Evolutionary conservation across 2,113 vertebrate species (phyloP).

Genomic region (Pionites leucogaster): DNA sequence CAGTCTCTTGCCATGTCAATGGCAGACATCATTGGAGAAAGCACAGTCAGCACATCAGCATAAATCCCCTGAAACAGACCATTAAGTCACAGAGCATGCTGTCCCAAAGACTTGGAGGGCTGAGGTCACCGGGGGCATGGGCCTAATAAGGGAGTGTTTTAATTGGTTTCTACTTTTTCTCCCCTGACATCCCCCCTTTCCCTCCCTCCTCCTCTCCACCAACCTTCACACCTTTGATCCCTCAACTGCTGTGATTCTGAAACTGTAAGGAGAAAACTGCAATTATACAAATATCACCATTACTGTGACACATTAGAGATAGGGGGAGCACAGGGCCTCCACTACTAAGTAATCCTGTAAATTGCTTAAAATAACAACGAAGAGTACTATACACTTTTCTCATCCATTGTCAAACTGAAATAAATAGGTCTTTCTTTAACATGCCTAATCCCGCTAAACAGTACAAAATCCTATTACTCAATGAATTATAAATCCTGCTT

Average conservation of each 20-base stretch:
- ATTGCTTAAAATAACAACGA: constrained; percentile 71
- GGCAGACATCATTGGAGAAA: neutral
- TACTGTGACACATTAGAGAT: constrained; percentile 33
- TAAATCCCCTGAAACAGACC: constrained; percentile 37
- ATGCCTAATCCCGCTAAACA: constrained; percentile 86
- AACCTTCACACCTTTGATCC: constrained; percentile 54
- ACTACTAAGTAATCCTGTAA: constrained; percentile 68
- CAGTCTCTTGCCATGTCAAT: neutral
- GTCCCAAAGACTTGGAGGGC: constrained; percentile 36
- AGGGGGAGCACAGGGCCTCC: constrained; percentile 22
- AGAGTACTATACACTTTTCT: constrained; percentile 57
- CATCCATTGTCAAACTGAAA: constrained; percentile 77
- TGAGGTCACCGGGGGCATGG: constrained; percentile 52
- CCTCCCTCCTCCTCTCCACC: neutral
- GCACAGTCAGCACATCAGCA: constrained; percentile 62
- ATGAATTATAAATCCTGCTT: constrained; percentile 84
- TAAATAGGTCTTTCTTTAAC: constrained; percentile 85
- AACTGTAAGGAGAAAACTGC: constrained; percentile 62
- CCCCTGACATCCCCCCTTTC: constrained; percentile 7
- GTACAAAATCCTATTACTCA: constrained; percentile 86
- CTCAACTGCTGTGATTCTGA: constrained; percentile 71
- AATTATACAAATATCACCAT: constrained; percentile 70
- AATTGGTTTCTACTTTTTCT: constrained; percentile 65
- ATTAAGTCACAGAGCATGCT: constrained; percentile 62
- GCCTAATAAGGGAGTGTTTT: constrained; percentile 54